These are phyloP conservation scores for Cyclura pinguis DNA, from an alignment of 2,797 vertebrate genomes.

Conservation along the genomic window DNA sequence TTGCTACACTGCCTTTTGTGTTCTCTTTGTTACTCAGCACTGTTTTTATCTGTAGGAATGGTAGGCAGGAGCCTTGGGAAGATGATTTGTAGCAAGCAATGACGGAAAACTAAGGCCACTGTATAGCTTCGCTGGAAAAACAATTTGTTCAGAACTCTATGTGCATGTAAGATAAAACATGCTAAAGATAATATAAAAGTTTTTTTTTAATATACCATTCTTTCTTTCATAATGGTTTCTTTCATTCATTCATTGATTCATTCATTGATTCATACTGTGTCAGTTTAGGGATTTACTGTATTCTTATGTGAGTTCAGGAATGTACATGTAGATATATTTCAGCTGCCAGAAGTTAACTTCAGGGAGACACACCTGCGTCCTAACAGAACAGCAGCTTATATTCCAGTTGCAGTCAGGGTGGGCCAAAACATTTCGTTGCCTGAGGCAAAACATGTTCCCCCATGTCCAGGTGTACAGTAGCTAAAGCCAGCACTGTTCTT, in stretches of 20 bases:
- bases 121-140: background rate
- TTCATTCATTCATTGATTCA: too few relatives aligned
- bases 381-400: background rate
- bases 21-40: background rate
- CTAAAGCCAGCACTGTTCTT: background rate
- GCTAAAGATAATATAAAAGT: background rate
- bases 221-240: background rate
- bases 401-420: background rate
- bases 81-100: background rate
- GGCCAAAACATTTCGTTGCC: background rate
- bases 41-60: background rate
- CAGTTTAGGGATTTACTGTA: too few relatives aligned
- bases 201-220: background rate
- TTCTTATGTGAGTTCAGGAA: background rate
- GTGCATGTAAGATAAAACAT: background rate
- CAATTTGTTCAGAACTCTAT: background rate
- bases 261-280: too few relatives aligned
- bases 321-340: background rate
- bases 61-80: slow-evolving; percentile 1
- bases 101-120: background rate
- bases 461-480: background rate
- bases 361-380: background rate
- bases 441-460: background rate
- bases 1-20: background rate
- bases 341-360: background rate